A percentile compares a stretch with the other conserved stretches of the same genome.
Evolutionary conservation across 2,113 vertebrate species (phyloP).

Genomic region (Pelodiscus sinensis): DNA sequence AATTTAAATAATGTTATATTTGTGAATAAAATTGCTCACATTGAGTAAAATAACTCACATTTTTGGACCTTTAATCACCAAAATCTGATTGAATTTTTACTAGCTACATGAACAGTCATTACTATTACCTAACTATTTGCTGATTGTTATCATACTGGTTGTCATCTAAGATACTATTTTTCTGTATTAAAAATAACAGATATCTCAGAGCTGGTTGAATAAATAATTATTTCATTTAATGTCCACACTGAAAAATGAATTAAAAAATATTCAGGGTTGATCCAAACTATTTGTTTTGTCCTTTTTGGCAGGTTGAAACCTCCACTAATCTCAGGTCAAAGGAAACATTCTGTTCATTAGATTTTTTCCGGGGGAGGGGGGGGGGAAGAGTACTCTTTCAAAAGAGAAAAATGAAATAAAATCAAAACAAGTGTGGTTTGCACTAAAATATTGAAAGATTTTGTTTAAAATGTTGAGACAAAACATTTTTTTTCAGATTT

Average conservation of each 20-base stretch:
- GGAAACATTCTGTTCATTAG: not conserved
- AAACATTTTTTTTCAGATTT: not conserved
- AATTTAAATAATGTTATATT: not conserved
- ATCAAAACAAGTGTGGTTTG: not conserved
- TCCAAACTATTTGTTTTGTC: not conserved
- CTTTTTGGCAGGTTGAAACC: not conserved
- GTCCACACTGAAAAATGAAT: not conserved
- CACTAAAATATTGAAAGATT: not conserved
- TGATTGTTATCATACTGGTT: not conserved
- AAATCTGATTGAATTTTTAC: constrained; percentile 2
- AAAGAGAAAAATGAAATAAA: not conserved
- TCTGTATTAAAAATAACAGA: not conserved
- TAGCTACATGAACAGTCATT: not conserved
- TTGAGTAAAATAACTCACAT: not conserved
- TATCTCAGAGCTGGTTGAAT: not conserved
- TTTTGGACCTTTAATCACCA: not conserved
- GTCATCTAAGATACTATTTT: not conserved
- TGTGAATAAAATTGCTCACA: not conserved
- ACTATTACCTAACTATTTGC: not conserved
- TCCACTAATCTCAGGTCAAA: not conserved
- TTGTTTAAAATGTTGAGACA: not conserved
- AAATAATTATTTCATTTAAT: not conserved
- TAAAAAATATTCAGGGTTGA: not conserved
- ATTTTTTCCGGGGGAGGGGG: not conserved
- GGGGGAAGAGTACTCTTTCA: not conserved